phyloP scores from a whole-genome alignment of 2,113 vertebrate genomes.

The Trogon surrucura region DNA sequence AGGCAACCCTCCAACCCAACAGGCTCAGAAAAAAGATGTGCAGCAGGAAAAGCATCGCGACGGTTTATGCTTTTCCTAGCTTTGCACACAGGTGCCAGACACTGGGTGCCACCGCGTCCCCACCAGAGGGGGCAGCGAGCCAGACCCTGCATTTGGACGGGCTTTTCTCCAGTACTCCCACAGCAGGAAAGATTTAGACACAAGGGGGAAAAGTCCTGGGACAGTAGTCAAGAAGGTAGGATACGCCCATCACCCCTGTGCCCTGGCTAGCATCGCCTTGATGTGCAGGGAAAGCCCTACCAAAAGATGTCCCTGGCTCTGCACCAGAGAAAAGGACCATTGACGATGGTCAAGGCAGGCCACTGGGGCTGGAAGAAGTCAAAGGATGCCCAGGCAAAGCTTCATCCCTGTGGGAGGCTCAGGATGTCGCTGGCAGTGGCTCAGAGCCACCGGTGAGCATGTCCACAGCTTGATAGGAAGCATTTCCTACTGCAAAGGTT shows the following conservation, averaged over 20 bases:
- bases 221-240: neutral
- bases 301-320: neutral
- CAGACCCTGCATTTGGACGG: neutral
- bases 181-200: neutral
- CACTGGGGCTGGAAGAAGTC: neutral
- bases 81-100: accelerated
- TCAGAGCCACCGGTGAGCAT: neutral
- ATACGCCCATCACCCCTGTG: neutral
- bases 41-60: neutral
- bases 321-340: neutral
- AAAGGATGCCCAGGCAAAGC: neutral
- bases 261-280: neutral
- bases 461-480: neutral
- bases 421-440: accelerated
- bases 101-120: neutral
- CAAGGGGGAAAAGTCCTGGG: neutral
- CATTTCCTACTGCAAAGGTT: neutral
- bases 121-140: accelerated
- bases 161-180: neutral
- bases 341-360: neutral
- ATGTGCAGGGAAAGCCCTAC: accelerated
- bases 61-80: accelerated
- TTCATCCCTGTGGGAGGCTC: neutral
- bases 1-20: neutral
- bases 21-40: neutral